Evolutionary conservation across 2,888 invertebrate genomes (phyloP).

Genomic region (Ectobius pallidus): DNA sequence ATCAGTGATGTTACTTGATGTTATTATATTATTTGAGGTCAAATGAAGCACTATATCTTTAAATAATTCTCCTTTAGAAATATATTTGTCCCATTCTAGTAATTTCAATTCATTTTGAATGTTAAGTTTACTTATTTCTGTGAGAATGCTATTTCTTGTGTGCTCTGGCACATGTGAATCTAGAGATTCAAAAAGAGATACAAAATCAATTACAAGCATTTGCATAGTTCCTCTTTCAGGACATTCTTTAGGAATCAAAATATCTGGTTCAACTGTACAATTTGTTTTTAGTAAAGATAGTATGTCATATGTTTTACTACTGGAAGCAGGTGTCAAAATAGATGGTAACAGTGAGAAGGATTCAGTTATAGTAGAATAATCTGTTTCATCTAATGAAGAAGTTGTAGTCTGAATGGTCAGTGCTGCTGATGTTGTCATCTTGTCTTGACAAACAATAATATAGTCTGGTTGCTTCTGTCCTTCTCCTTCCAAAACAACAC

Average conservation of each 20-base stretch:
- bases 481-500: not conserved
- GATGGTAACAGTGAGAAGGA: too few species aligned
- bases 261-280: not conserved
- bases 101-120: not conserved
- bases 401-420: not conserved
- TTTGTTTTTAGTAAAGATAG: not conserved
- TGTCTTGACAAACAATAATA: not conserved
- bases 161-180: not conserved
- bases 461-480: not conserved
- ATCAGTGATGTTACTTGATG: not conserved
- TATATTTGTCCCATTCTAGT: slow-evolving; percentile 1
- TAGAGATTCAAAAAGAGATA: slow-evolving; percentile 6
- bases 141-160: not conserved
- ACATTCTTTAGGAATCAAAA: slow-evolving; percentile 6
- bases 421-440: not conserved
- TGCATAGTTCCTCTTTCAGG: not conserved
- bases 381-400: not conserved
- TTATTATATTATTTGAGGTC: not conserved
- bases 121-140: not conserved
- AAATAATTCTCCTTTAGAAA: not conserved
- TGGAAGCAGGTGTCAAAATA: too few species aligned
- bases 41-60: not conserved
- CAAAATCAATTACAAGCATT: not conserved
- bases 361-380: too few species aligned
- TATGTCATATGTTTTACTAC: too few species aligned